Base-by-base conservation (phyloP, 37 sponge, comb jelly and placozoan species). In the Cliona cf. orientalis region DNA sequence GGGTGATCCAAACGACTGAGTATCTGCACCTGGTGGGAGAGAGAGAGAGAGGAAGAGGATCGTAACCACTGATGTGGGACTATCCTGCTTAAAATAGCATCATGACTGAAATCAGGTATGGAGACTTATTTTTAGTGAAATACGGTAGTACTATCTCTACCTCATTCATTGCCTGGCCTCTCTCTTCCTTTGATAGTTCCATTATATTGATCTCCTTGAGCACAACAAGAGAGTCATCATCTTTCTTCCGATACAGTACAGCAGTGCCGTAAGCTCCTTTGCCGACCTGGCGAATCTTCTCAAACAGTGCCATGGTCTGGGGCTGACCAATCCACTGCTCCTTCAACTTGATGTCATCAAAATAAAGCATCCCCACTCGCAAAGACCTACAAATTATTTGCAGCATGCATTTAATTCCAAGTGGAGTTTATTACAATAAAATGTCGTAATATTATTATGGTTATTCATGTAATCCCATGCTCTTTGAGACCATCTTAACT, bases 231-330 rank as follows among this genome's bases (percentile, higher is more conserved):
- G 97, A 93, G 33, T 96, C 91, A 57, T 98, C 99, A 45, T 91
- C 96, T 61, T 95, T 95, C 72, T 87, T 86, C 6, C 95, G 62
- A 69, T 96, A 98, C 68, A 98, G 55, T 0, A 98, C 90, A n/a
- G 99, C 99, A n/a, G 90, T 73, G 11, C 99, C 99, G 87, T 89
- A 94, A 9, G 97, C 94, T 7, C 99, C 99, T 90, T 85, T 85
- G 34, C 96, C 96, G 5, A 91, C 96, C 9, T 76, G 78, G 33
- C 81, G 69, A 49, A 91, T 89, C 75, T 86, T 95, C 69, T 95
- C 90, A 78, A 86, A 95, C 42, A 83, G 70, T 19, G 89, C 91
- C 42, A 84, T 72, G 7, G 62, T 88, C 34, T 58, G 83, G 0
- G 91, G n/a, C 29, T 83, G 88, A 0, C 28, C 58, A 61, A 23